These are phyloP conservation scores for Nasonia longicornis DNA, from an alignment of 1,140 invertebrate species.

Conservation along the genomic window DNA sequence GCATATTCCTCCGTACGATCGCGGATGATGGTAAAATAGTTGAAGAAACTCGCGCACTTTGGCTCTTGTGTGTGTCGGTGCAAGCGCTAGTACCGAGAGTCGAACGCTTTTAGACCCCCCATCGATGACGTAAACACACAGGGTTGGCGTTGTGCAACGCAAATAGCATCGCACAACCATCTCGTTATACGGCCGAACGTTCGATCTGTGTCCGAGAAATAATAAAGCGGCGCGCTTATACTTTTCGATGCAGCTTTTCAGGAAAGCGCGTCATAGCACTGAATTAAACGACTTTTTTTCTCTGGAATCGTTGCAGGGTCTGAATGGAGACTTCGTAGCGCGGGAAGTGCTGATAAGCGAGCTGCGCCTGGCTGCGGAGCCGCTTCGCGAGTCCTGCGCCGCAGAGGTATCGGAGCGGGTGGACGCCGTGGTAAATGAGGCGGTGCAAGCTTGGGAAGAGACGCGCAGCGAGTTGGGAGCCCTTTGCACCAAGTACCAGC, in stretches of 20 bases:
- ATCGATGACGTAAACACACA: neutral
- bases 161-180: neutral
- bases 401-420: conserved; percentile 78
- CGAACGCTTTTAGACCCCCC: no score
- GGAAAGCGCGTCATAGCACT: no score
- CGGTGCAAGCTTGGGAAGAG: conserved; percentile 80
- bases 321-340: conserved; percentile 75
- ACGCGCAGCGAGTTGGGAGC: conserved; percentile 79
- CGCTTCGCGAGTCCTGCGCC: conserved; percentile 76
- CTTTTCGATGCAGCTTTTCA: no score
- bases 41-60: no score
- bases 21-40: no score
- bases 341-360: conserved; percentile 79
- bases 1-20: neutral
- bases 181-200: no score
- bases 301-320: conserved; percentile 65
- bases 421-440: conserved; percentile 79
- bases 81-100: no score
- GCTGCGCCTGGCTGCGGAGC: conserved; percentile 76
- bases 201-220: no score
- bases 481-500: conserved; percentile 79
- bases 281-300: no score
- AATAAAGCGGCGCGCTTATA: no score
- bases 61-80: no score
- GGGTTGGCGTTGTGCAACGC: neutral